Evolutionary conservation across 2,113 vertebrate genomes (phyloP), one percentile per base, ranked within the genome.

Genomic region (Hippocampus abdominalis): DNA sequence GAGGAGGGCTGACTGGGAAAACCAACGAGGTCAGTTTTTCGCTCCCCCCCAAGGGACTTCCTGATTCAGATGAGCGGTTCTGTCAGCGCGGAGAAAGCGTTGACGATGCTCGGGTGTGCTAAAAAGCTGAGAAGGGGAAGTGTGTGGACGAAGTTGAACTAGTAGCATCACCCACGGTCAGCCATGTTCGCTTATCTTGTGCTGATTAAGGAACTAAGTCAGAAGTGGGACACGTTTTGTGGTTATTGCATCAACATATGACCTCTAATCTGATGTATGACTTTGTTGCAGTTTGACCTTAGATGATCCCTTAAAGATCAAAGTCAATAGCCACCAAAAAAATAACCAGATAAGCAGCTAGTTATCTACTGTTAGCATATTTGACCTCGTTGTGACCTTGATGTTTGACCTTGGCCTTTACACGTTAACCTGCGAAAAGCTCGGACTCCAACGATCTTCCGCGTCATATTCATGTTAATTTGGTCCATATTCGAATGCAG

Each of bases 1-100:
- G 6, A 70, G 39, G 0, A 86, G 88, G 59, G 91, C 82, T 9
- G 77, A 83, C 7, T 92, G 90, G 89, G 90, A 91, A 74, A 83
- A 85, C 71, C 76, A 72, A 56, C 83, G 72, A 80, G 68, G 91
- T 90, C 65, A 39, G 57, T 36, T 25, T 53, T 15, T 29, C 36
- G 0, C 9, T 42, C 0, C 1, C 3, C 40, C 49, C 3, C 0
- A 12, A 4, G 7, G 15, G 25, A 68, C 16, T 77, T 83, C 70
- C 56, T 66, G 36, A 3, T 73, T 68, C 6, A 36, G 15, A 7
- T 6, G 40, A 39, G n/a, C 40, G 29, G 32, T 56, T 60, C 40
- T 16, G 6, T 65, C 25, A 51, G 29, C 21, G 72, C 16, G 61
- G 69, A 49, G 4, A 61, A 29, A 11, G 29, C 3, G 44, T 4